Evolutionary conservation across 2,113 vertebrate genomes (phyloP).

Genomic region (Delphinus delphis): DNA sequence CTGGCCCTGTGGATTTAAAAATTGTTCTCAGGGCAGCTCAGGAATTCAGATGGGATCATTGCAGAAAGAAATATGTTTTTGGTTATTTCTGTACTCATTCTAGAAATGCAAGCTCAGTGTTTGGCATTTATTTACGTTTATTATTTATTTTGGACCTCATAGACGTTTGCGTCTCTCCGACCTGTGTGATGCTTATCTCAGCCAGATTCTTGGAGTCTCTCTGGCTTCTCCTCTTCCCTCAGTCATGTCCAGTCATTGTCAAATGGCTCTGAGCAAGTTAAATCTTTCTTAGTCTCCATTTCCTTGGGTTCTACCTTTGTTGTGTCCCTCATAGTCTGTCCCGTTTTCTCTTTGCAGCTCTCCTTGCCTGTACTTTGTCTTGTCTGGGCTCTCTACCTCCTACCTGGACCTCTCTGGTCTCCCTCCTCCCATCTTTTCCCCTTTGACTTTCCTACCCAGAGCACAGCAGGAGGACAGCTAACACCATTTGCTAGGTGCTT

Average conservation of each 20-base stretch:
- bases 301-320: not conserved
- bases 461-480: not conserved
- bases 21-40: not conserved
- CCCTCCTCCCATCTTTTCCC: not conserved
- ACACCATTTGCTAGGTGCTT: not conserved
- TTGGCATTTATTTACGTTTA: not conserved
- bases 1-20: not conserved
- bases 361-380: not conserved
- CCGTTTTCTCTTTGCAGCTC: not conserved
- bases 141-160: not conserved
- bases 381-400: too few relatives aligned
- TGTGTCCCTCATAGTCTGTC: not conserved
- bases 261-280: not conserved
- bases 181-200: not conserved
- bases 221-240: not conserved
- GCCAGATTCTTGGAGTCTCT: not conserved
- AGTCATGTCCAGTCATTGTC: not conserved
- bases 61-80: not conserved
- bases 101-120: not conserved
- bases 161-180: not conserved
- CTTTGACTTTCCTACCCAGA: not conserved
- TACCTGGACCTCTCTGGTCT: not conserved
- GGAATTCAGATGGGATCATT: not conserved
- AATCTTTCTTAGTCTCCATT: not conserved
- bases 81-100: not conserved